These are phyloP conservation scores for Drosophila melanosoma DNA, from an alignment of 2,888 invertebrate genomes.

Conservation along the genomic window DNA sequence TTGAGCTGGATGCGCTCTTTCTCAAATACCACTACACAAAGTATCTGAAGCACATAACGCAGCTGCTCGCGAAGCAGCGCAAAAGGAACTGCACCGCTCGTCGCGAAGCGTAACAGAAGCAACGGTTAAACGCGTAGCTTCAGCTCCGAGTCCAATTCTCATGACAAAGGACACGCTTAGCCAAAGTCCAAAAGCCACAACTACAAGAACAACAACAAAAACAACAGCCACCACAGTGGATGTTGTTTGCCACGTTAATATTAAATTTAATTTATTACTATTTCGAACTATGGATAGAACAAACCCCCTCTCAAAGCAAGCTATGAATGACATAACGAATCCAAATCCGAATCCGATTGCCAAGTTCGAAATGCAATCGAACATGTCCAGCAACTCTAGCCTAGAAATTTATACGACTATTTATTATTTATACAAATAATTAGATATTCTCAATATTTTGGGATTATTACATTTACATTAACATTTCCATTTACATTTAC, in stretches of 20 bases:
- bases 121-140: slow-evolving; percentile 1
- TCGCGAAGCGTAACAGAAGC: neutral
- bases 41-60: slow-evolving; percentile 63
- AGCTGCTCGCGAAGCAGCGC: slow-evolving; percentile 56
- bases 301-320: slow-evolving; percentile 42
- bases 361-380: slow-evolving; percentile 25
- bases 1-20: slow-evolving; percentile 67
- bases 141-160: neutral
- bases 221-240: neutral
- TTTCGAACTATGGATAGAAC: slow-evolving; percentile 27
- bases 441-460: neutral
- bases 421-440: slow-evolving; percentile 30
- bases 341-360: slow-evolving; percentile 37
- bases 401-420: slow-evolving; percentile 22
- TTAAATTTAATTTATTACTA: slow-evolving; percentile 7
- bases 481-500: slow-evolving; percentile 2
- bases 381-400: slow-evolving; percentile 26
- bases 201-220: neutral
- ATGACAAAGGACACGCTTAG: neutral
- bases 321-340: slow-evolving; percentile 41
- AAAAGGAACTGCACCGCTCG: slow-evolving; percentile 19
- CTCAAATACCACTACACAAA: slow-evolving; percentile 66
- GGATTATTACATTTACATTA: neutral
- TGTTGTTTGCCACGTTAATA: slow-evolving; percentile 7
- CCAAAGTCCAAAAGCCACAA: neutral